A percentile compares a stretch with the other conserved stretches of the same genome.
Evolutionary conservation across 2,113 vertebrate species (phyloP).

Genomic region (Opisthocomus hoazin): DNA sequence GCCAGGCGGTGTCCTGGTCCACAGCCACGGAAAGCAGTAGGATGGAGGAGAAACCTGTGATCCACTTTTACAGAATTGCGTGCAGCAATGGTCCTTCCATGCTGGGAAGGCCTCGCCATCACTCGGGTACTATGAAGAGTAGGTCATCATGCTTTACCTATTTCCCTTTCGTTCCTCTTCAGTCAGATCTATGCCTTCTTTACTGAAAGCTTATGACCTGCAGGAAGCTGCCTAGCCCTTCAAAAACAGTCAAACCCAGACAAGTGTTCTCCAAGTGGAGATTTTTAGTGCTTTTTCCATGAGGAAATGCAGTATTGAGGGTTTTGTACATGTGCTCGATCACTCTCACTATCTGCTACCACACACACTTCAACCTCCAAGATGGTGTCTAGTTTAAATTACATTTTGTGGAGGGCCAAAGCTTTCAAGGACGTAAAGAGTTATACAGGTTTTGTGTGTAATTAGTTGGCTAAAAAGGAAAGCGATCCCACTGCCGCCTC

Average conservation of each 20-base stretch:
- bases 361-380: background rate
- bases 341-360: background rate
- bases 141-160: background rate
- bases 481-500: background rate
- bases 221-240: background rate
- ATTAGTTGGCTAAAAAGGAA: background rate
- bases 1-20: background rate
- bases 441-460: background rate
- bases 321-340: rapidly evolving
- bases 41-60: background rate
- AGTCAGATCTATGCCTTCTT: background rate
- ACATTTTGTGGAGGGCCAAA: background rate
- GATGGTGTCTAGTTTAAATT: background rate
- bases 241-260: background rate
- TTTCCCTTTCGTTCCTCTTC: background rate
- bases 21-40: background rate
- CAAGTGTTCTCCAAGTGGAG: background rate
- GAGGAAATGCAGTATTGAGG: background rate
- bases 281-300: background rate
- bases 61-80: background rate
- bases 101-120: background rate
- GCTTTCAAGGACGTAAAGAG: background rate
- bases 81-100: background rate
- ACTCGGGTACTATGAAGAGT: background rate
- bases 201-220: background rate